phyloP scores from a whole-genome alignment of 2,797 vertebrate genomes.

The Semotilus atromaculatus region DNA sequence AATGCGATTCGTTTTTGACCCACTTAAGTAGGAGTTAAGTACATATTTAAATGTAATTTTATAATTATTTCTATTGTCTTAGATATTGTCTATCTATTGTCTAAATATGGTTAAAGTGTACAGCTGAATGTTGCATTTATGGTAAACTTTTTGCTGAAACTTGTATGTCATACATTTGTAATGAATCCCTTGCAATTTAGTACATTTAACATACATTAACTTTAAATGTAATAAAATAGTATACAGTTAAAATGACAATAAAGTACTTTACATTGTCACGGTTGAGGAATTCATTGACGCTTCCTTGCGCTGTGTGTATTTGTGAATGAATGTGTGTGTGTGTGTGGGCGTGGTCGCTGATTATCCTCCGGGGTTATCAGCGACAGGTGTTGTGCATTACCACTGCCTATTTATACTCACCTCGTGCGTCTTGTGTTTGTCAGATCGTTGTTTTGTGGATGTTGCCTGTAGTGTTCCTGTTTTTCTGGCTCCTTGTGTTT shows the following conservation, averaged over 20 bases:
- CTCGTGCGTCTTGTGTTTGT: too few relatives aligned
- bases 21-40: background rate
- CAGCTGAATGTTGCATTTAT: background rate
- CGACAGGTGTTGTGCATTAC: too few relatives aligned
- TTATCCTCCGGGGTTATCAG: too few relatives aligned
- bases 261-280: background rate
- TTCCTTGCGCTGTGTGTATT: too few relatives aligned
- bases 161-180: background rate
- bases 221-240: background rate
- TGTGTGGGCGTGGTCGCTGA: too few relatives aligned
- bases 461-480: too few relatives aligned
- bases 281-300: too few relatives aligned
- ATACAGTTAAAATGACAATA: background rate
- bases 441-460: too few relatives aligned
- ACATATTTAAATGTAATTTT: background rate
- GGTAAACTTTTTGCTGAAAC: background rate
- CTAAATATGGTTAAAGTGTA: background rate
- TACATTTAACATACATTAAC: background rate
- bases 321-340: too few relatives aligned
- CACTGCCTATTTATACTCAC: too few relatives aligned
- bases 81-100: too few relatives aligned
- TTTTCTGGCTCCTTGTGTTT: too few relatives aligned
- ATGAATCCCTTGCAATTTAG: background rate
- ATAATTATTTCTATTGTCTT: background rate
- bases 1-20: background rate